Base-by-base conservation (phyloP, 2,113 vertebrate genomes). In the Phalacrocorax aristotelis region DNA sequence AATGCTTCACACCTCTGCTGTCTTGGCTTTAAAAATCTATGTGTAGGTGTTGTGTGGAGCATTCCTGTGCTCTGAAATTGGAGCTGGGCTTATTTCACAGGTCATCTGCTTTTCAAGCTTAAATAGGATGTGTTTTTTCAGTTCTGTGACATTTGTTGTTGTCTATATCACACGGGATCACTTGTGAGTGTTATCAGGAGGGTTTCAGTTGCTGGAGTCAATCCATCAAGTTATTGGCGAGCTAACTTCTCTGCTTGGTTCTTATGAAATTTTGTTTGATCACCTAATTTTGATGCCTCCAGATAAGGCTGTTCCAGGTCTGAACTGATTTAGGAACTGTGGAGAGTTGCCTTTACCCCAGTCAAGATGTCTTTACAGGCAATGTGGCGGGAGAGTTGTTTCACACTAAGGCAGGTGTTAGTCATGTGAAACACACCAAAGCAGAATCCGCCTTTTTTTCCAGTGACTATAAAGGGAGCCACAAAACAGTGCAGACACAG, bases 281-380 rank as follows among this genome's bases (percentile, higher is more conserved):
- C 25, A 4, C 51, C 46, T 51, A 14, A 30, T 54, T 93, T 60
- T 27, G 44, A 42, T 72, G n/a, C 38, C 64, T 65, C 44, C 78
- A 58, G 44, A 29, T 9, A 77, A 87, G 19, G 17, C 27, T 38
- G 34, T 48, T 52, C 46, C 57, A 70, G 51, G 38, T 58, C 64
- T 52, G 57, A 65, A n/a, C 23, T 38, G 38, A 52, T 52, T 83
- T 44, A 48, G 65, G 60, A 54, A 26, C 38, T 23, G 27, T 19
- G 42, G 25, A 57, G 55, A 58, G 49, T 44, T 46, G 44, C 44
- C 29, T 76, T 58, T 44, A 71, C 30, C 23, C 38, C 34, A 19
- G 4, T 13, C 0, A 1, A 36, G 42, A 36, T 0, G 1, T 64
- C 64, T 76, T 76, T 51, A 57, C 2, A n/a, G 71, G 57, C 71